Base-by-base conservation (phyloP, 35 echinoderm and acorn worm species). In the Apostichopus japonicus region DNA sequence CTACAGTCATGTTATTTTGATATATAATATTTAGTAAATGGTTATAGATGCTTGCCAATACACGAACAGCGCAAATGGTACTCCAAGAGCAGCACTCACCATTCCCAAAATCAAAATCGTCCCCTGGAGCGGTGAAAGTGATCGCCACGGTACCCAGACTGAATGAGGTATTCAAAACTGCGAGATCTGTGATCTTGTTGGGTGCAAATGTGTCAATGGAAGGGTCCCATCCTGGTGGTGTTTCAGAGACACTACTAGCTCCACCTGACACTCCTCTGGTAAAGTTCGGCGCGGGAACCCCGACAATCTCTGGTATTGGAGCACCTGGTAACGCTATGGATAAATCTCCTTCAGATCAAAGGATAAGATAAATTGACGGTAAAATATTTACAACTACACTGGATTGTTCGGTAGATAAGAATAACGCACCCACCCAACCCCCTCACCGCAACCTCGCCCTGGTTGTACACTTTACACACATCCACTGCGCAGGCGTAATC, bases 191-290 rank as follows among this genome's bases (percentile, higher is more conserved):
- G n/a, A 87, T 87, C 58, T 59, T 87, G 19, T 84, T 84, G 13
- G 86, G 86, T 24, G n/a, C 23, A 1, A 89, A 24, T n/a, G 10
- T 67, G 24, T 89, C 86, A 8, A 14, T n/a, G 6, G n/a, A 4
- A 72, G 86, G 61, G 22, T 57, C 21, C 86, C 86, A 89, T 67
- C 61, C 86, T 23, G 23, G n/a, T 17, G 62, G 86, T 17, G 17
- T 52, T 16, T 67, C 23, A 14, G 86, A 67, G 19, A 89, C 56
- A 23, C 67, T 89, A 8, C 56, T 44, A 1, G 86, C 59, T 27
- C 86, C 86, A 65, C 86, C 86, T 54, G 86, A 89, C 27, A 89
- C 86, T 7, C 86, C 65, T 65, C 86, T 53, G 10, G 86, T 71
- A 44, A 88, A 88, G 16, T 88, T 65, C n/a, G 86, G 65, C 4